Evolutionary conservation across 1,140 invertebrate species (phyloP).

Genomic region (Zaprionus tsacasi): DNA sequence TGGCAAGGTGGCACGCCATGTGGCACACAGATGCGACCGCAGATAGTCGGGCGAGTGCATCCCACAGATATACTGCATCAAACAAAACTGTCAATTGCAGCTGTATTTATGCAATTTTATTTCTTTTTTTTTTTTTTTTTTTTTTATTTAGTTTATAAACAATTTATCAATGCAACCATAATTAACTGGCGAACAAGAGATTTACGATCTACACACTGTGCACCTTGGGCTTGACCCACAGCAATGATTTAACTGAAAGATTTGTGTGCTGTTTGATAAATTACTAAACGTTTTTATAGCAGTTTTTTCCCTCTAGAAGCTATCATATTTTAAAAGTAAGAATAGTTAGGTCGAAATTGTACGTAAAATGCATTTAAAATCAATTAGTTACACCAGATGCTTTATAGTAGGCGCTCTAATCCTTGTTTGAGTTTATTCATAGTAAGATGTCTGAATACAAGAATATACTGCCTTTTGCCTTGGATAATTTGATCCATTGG

Average conservation of each 20-base stretch:
- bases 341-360: too few species aligned
- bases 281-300: too few species aligned
- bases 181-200: slow-evolving; percentile 30
- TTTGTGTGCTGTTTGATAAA: not conserved
- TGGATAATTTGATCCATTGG: too few species aligned
- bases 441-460: too few species aligned
- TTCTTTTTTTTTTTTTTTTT: slow-evolving; percentile 48
- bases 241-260: not conserved
- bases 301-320: too few species aligned
- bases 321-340: too few species aligned
- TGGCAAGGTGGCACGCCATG: slow-evolving; percentile 64
- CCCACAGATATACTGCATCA: slow-evolving; percentile 10
- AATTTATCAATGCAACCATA: slow-evolving; percentile 20
- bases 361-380: too few species aligned
- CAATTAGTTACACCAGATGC: too few species aligned
- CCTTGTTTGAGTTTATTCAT: too few species aligned
- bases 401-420: too few species aligned
- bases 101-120: slow-evolving; percentile 44
- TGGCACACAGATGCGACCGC: slow-evolving; percentile 61
- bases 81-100: slow-evolving; percentile 36
- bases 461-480: too few species aligned
- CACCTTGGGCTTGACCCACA: slow-evolving; percentile 27
- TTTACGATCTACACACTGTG: slow-evolving; percentile 17
- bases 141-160: slow-evolving; percentile 11
- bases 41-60: not conserved